Conservation (phyloP, 1,140 invertebrate species). For the Zaprionus davidi region DNA sequence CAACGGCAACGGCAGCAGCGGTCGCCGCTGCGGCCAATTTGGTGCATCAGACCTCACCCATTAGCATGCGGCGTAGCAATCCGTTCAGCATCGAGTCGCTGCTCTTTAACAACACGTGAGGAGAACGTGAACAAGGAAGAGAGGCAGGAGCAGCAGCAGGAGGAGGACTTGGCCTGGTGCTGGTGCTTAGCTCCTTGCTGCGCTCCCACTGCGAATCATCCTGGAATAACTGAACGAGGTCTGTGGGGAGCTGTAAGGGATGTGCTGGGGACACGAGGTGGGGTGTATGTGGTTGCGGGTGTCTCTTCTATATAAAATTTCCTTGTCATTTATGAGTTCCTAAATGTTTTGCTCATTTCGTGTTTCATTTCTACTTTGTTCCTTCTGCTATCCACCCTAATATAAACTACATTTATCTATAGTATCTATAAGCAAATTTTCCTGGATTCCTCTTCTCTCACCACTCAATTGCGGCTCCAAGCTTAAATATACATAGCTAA, state of each 20-base stretch:
- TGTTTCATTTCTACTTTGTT: constrained; percentile 9
- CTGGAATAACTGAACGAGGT: background rate
- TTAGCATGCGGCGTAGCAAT: constrained; percentile 87
- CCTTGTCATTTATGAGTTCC: constrained; percentile 55
- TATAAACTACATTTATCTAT: background rate
- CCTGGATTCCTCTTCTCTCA: background rate
- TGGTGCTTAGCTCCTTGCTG: constrained; percentile 21
- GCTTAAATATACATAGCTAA: constrained; percentile 58
- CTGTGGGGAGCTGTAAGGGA: background rate
- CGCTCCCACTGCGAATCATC: background rate
- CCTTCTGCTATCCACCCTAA: constrained; percentile 2
- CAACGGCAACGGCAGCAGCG: constrained; percentile 50
- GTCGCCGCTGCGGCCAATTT: constrained; percentile 71
- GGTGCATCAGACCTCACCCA: constrained; percentile 84
- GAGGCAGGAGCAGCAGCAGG: background rate
- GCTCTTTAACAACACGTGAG: constrained; percentile 89
- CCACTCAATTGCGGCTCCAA: constrained; percentile 48
- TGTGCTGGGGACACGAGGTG: background rate
- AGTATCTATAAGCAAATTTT: background rate
- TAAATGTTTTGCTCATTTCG: constrained; percentile 45
- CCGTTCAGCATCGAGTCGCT: constrained; percentile 94
- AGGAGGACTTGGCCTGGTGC: constrained; percentile 6
- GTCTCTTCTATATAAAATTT: constrained; percentile 20
- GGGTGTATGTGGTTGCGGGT: background rate
- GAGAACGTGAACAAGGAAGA: background rate